Conservation (phyloP, 2,113 vertebrate species). For the Enhydra lutris region DNA sequence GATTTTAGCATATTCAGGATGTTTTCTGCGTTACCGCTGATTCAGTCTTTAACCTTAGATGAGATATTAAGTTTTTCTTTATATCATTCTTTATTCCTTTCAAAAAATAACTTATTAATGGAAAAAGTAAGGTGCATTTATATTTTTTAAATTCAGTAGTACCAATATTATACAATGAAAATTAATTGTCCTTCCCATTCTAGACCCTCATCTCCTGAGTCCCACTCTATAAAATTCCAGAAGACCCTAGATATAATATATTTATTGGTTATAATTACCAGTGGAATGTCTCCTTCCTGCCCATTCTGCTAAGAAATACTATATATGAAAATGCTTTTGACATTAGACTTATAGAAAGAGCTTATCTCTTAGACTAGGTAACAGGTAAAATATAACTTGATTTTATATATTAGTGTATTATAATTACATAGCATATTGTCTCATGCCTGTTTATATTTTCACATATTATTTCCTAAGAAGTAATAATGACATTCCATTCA, state of each 20-base stretch:
- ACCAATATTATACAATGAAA: background rate
- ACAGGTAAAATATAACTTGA: background rate
- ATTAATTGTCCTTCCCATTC: background rate
- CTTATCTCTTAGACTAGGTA: background rate
- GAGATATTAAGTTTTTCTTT: background rate
- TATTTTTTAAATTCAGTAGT: background rate
- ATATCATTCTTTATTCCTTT: background rate
- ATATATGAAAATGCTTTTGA: slow-evolving; percentile 23
- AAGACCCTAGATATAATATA: background rate
- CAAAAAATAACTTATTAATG: slow-evolving; percentile 3
- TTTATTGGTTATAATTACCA: slow-evolving; percentile 6
- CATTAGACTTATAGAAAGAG: background rate
- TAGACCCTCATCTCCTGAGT: background rate
- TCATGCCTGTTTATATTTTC: background rate
- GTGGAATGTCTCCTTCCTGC: slow-evolving; percentile 5
- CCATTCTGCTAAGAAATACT: background rate
- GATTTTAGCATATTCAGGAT: background rate
- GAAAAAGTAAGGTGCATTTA: background rate
- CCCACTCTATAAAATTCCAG: background rate
- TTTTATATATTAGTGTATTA: background rate
- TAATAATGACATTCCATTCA: background rate
- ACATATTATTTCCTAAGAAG: background rate
- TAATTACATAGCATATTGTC: background rate
- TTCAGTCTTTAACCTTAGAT: background rate
- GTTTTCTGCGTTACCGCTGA: background rate